Conservation (phyloP, 2,797 vertebrate species). For the Siniperca scherzeri region DNA sequence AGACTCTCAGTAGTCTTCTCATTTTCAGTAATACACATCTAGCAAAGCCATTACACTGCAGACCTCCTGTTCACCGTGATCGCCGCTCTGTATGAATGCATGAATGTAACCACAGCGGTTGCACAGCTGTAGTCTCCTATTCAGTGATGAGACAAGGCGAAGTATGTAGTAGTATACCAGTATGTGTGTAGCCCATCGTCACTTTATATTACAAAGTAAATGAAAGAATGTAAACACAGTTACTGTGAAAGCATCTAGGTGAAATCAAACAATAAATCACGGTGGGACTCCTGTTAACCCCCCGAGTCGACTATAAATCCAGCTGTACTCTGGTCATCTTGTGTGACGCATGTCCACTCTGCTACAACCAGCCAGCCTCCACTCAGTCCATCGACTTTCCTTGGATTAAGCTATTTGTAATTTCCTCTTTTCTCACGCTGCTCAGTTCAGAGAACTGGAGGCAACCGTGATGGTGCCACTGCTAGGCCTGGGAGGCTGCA, state of each 20-base stretch:
- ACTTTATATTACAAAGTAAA: neutral
- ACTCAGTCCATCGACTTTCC: slow-evolving; percentile 26
- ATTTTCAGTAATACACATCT: neutral
- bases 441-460: slow-evolving; percentile 49
- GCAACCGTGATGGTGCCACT: slow-evolving; percentile 34
- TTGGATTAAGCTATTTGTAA: slow-evolving; percentile 28
- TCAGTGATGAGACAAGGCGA: neutral
- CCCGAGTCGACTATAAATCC: neutral
- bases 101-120: neutral
- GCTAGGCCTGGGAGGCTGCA: slow-evolving; percentile 22
- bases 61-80: too few relatives aligned
- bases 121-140: neutral
- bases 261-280: neutral
- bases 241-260: slow-evolving; percentile 8
- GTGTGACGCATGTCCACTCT: slow-evolving; percentile 49
- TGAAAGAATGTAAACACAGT: slow-evolving; percentile 13
- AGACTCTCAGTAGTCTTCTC: neutral
- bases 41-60: neutral
- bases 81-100: neutral
- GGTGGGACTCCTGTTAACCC: neutral
- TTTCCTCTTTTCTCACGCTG: slow-evolving; percentile 78
- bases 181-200: neutral
- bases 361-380: slow-evolving; percentile 15
- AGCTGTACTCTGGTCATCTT: slow-evolving; percentile 16
- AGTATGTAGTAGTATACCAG: too few relatives aligned